Evolutionary conservation across 37 sponge, comb jelly and placozoan species (phyloP).

Genomic region (Tethya wilhelma): DNA sequence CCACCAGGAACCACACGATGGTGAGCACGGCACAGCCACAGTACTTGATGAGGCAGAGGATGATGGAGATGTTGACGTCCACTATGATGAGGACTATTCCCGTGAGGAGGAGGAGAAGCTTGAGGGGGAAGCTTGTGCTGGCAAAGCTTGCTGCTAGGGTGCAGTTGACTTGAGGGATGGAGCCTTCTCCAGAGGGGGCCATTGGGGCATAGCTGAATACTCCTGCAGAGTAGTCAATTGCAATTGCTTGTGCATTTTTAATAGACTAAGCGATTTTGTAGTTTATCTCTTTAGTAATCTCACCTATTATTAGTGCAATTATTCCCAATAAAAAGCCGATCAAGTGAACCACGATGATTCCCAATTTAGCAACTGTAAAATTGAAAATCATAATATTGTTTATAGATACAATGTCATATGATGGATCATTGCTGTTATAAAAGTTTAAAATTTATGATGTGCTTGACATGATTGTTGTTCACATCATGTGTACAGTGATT

Average conservation of each 20-base stretch:
- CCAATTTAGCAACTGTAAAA: too few relatives aligned
- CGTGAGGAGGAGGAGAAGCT: slow-evolving; percentile 1
- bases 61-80: neutral
- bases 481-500: too few relatives aligned
- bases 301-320: slow-evolving; percentile 1
- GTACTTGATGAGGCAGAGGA: slow-evolving; percentile 9
- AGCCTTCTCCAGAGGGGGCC: neutral
- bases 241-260: too few relatives aligned
- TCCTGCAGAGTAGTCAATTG: neutral
- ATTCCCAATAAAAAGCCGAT: slow-evolving; percentile 4
- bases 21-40: slow-evolving; percentile 7
- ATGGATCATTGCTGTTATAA: too few relatives aligned
- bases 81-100: slow-evolving; percentile 3
- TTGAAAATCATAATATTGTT: slow-evolving; percentile 5
- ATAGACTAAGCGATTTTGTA: too few relatives aligned
- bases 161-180: slow-evolving; percentile 21
- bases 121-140: neutral
- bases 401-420: neutral
- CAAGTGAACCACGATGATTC: slow-evolving; percentile 6
- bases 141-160: neutral
- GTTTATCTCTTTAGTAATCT: neutral
- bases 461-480: too few relatives aligned
- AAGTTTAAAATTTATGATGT: too few relatives aligned
- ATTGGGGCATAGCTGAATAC: neutral
- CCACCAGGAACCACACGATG: neutral